Percentiles rank a stretch among this genome's conserved stretches.
These are phyloP conservation scores for Aythya fuligula DNA, from an alignment of 2,797 vertebrate species.

Conservation along the genomic window DNA sequence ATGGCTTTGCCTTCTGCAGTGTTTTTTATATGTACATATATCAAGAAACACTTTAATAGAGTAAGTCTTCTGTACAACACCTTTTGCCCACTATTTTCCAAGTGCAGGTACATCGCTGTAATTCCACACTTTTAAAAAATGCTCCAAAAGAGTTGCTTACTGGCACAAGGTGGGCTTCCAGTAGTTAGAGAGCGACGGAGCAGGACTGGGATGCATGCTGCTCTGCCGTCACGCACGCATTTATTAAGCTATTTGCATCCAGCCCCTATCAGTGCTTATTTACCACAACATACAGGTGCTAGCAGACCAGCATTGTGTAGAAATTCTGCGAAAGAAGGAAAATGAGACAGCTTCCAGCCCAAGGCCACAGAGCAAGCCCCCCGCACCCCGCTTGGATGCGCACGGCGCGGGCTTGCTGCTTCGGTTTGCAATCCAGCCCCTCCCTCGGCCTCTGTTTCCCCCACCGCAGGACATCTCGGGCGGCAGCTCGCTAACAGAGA, in stretches of 20 bases:
- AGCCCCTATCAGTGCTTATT: background rate
- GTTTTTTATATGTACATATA: background rate
- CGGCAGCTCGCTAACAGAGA: constrained; percentile 6
- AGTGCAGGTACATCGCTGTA: background rate
- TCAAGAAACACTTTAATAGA: constrained; percentile 17
- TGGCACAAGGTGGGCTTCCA: background rate
- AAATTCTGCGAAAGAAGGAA: background rate
- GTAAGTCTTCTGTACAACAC: background rate
- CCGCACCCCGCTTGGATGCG: background rate
- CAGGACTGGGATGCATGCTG: rapidly evolving
- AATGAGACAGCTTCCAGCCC: background rate
- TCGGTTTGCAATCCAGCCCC: background rate
- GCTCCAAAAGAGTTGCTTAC: background rate
- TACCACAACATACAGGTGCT: background rate
- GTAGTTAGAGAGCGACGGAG: background rate
- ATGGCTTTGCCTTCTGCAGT: background rate
- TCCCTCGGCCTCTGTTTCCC: background rate
- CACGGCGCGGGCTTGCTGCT: background rate
- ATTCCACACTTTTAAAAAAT: background rate
- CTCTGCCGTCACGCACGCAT: background rate
- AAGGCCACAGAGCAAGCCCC: background rate
- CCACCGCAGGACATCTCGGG: background rate
- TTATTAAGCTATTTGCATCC: background rate
- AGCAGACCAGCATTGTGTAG: background rate
- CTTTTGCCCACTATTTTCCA: background rate